phyloP scores from a whole-genome alignment of 2,113 vertebrate genomes.

The Blennius ocellaris region DNA sequence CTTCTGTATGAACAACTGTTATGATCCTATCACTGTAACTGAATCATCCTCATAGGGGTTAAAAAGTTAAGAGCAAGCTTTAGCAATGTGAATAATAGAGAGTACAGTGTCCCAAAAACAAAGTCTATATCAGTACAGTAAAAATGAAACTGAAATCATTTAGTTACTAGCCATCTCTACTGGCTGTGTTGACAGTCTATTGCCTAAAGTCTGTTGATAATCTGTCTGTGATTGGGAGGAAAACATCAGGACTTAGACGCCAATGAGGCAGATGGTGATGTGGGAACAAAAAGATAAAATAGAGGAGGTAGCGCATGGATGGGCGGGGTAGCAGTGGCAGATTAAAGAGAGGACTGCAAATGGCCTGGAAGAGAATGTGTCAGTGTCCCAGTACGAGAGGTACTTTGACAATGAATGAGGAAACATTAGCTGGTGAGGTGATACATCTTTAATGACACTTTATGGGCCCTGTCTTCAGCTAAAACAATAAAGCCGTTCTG shows the following conservation, averaged over 20 bases:
- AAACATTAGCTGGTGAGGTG: slow-evolving; percentile 63
- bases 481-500: slow-evolving; percentile 63
- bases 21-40: too few relatives aligned
- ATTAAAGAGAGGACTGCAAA: slow-evolving; percentile 51
- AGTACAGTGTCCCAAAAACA: too few relatives aligned
- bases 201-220: slow-evolving; percentile 12
- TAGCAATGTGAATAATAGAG: too few relatives aligned
- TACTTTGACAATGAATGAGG: slow-evolving; percentile 55
- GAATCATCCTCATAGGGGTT: too few relatives aligned
- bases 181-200: too few relatives aligned
- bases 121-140: too few relatives aligned
- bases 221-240: slow-evolving; percentile 16
- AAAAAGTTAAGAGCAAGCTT: too few relatives aligned
- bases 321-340: neutral
- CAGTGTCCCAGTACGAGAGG: slow-evolving; percentile 43
- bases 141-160: too few relatives aligned
- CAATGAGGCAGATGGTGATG: neutral
- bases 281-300: neutral
- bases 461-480: slow-evolving; percentile 53
- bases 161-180: too few relatives aligned
- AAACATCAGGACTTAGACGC: neutral
- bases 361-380: slow-evolving; percentile 65
- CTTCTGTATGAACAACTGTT: too few relatives aligned
- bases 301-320: neutral
- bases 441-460: slow-evolving; percentile 70